Percentiles rank a stretch among this genome's conserved stretches.
phyloP scores from a whole-genome alignment of 2,797 vertebrate species.

The Acrossocheilus fasciatus region DNA sequence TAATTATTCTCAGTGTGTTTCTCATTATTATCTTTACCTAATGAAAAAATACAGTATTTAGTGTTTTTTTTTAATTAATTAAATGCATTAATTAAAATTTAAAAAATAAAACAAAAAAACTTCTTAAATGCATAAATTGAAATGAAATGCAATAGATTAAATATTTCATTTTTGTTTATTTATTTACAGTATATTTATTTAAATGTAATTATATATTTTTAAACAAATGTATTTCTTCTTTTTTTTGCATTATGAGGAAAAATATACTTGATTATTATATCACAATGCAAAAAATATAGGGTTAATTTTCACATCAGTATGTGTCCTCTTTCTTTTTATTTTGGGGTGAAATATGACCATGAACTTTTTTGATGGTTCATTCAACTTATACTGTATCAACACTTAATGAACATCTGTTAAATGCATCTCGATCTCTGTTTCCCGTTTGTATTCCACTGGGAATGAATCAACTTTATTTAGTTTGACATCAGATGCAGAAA shows the following conservation, averaged over 20 bases:
- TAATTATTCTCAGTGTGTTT: background rate
- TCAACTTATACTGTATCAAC: background rate
- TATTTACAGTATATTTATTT: background rate
- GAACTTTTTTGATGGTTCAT: background rate
- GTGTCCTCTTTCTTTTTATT: background rate
- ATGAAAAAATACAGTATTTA: too few species aligned
- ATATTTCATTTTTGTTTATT: background rate
- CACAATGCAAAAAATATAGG: background rate
- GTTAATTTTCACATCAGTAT: background rate
- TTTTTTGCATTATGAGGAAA: background rate
- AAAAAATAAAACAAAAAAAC: too few species aligned
- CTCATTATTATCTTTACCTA: too few species aligned
- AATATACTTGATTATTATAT: background rate
- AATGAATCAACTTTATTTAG: background rate
- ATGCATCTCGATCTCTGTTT: background rate
- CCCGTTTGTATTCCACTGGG: constrained; percentile 15
- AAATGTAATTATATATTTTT: background rate
- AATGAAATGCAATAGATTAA: background rate
- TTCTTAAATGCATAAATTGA: background rate
- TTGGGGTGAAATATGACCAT: background rate
- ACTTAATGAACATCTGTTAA: constrained; percentile 45
- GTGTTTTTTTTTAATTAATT: too few species aligned
- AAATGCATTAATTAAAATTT: background rate
- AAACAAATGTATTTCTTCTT: background rate
- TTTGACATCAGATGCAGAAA: background rate